phyloP scores from a whole-genome alignment of 2,888 invertebrate species.

The Petrolisthes manimaculis region DNA sequence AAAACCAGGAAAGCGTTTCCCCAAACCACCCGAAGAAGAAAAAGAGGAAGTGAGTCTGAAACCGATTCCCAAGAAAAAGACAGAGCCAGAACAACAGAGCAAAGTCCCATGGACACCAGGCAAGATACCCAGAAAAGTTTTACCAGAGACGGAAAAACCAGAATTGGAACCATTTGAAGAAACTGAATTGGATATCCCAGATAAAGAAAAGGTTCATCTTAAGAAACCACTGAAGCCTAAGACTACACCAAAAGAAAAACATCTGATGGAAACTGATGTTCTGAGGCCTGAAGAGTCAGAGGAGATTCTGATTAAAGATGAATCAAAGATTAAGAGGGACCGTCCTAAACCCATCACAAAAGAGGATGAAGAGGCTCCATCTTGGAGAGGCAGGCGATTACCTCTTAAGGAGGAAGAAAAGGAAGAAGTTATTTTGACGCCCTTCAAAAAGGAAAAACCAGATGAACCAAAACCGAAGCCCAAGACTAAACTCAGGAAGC shows the following conservation, averaged over 20 bases:
- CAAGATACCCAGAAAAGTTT: constrained; percentile 25
- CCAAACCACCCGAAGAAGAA: constrained; percentile 45
- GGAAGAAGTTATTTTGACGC: constrained; percentile 34
- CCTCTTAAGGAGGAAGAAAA: constrained; percentile 46
- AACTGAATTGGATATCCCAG: constrained; percentile 11
- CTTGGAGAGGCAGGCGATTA: constrained; percentile 31
- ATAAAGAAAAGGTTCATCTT: constrained; percentile 21
- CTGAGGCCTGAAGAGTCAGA: constrained; percentile 17
- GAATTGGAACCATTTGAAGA: constrained; percentile 48
- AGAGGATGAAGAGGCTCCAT: constrained; percentile 31
- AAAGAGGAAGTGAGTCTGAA: constrained; percentile 41
- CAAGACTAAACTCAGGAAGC: constrained; percentile 34
- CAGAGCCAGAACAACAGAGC: constrained; percentile 29
- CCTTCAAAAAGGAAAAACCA: constrained; percentile 44
- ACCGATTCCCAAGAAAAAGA: constrained; percentile 52
- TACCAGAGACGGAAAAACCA: constrained; percentile 36
- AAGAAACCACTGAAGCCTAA: constrained; percentile 30
- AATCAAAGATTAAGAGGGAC: background rate
- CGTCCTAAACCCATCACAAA: constrained; percentile 34
- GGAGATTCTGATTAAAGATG: background rate
- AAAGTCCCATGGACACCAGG: constrained; percentile 22
- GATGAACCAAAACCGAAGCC: constrained; percentile 38
- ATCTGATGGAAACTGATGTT: constrained; percentile 19
- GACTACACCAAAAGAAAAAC: constrained; percentile 22
- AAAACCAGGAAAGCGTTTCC: constrained; percentile 52